A percentile compares a stretch with the other conserved stretches of the same genome.
Evolutionary conservation across 2,113 vertebrate genomes (phyloP).

Genomic region (Heteronetta atricapilla): DNA sequence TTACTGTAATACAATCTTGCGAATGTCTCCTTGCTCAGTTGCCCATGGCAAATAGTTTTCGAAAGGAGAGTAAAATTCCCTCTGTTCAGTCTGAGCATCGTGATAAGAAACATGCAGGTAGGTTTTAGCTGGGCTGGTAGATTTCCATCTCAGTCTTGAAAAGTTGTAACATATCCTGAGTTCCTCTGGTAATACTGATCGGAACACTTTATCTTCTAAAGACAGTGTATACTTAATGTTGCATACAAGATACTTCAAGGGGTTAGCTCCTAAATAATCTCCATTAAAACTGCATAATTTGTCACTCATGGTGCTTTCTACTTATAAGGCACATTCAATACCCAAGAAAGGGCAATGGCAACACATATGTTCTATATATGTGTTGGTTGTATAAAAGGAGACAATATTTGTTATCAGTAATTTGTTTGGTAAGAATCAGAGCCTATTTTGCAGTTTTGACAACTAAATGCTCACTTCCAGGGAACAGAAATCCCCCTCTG

Average conservation of each 20-base stretch:
- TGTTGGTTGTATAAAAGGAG: rapidly evolving
- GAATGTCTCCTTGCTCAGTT: background rate
- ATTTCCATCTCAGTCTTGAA: background rate
- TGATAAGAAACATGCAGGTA: background rate
- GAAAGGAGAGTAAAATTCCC: background rate
- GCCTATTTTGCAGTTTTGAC: background rate
- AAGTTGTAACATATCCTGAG: background rate
- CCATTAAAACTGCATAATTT: rapidly evolving
- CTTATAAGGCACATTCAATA: rapidly evolving
- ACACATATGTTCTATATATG: rapidly evolving
- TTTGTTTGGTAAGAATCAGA: background rate
- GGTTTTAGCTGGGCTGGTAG: background rate
- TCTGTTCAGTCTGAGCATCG: rapidly evolving
- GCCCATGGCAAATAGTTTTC: constrained; percentile 32
- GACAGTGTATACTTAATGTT: rapidly evolving
- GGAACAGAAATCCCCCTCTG: rapidly evolving
- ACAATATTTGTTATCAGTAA: background rate
- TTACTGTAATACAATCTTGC: background rate
- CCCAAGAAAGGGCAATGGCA: background rate
- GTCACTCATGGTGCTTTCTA: rapidly evolving
- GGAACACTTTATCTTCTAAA: rapidly evolving
- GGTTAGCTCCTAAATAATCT: background rate
- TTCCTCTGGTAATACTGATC: background rate
- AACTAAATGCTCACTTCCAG: background rate
- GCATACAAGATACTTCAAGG: background rate